Evolutionary conservation across 2,113 vertebrate genomes (phyloP), one percentile per base, ranked within the genome.

Genomic region (Phyllopteryx taeniolatus): DNA sequence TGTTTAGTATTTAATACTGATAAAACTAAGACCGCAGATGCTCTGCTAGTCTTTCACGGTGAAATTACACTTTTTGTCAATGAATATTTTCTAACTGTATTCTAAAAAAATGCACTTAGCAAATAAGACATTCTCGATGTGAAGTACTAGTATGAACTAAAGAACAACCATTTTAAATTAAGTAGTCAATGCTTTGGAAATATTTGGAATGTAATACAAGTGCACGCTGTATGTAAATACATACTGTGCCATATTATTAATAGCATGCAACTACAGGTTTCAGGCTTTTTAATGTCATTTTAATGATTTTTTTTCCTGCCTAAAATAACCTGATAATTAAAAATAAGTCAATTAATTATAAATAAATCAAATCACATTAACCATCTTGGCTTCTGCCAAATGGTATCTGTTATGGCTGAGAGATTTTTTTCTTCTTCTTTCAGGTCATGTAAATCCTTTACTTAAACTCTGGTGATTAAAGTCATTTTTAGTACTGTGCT

Each of bases 401-500:
- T 22, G 20, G 43, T 44, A 22, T 5, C 22, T 46, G 44, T 8
- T 15, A 47, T 47, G 43, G 63, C n/a, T 66, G 20, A 66, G 39
- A 14, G 3, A 8, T 66, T 27, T n/a, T 65, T 46, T 22, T 27
- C 47, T 22, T n/a, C 15, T 39, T 65, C 39, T 46, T 66, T 66
- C 14, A 47, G 44, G 44, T 31, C 47, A 7, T 47, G 64, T 14
- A 66, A 47, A 46, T 62, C 33, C 71, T 60, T 73, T 19, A 12
- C 64, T 53, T 67, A 71, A 63, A 77, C 63, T 67, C 61, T 31
- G 53, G 53, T 56, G 71, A 68, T 72, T 73, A 59, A 76, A 79
- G 81, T 85, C 78, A 81, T 85, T 86, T 91, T 88, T 86, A 86
- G 85, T 66, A 65, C 73, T 71, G 71, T 53, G 68, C 67, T 74